phyloP scores from a whole-genome alignment of 2,888 invertebrate species.

The Cancer borealis region DNA sequence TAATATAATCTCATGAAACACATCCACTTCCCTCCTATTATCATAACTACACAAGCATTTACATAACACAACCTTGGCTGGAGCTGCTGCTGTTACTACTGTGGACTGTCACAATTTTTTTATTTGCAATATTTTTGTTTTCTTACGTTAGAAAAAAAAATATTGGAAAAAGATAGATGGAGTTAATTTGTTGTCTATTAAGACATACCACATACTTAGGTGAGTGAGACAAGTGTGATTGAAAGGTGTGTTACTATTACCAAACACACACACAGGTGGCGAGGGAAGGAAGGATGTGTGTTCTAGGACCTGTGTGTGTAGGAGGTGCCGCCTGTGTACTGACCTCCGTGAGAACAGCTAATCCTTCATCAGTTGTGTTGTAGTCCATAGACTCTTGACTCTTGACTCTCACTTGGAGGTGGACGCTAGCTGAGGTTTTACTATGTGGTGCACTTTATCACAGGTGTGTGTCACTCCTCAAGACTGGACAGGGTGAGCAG shows the following conservation, averaged over 20 bases:
- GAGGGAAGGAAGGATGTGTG: constrained; percentile 2
- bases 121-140: too few relatives aligned
- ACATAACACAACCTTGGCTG: neutral
- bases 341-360: constrained; percentile 4
- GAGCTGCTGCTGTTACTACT: neutral
- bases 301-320: constrained; percentile 5
- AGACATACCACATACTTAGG: neutral
- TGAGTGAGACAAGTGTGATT: neutral
- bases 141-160: too few relatives aligned
- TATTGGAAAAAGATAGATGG: neutral
- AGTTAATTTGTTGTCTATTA: neutral
- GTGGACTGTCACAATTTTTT: neutral
- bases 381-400: constrained; percentile 30
- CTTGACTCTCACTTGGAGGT: neutral
- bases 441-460: neutral
- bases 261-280: constrained; percentile 33
- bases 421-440: neutral
- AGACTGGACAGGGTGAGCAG: neutral
- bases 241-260: neutral
- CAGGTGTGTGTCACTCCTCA: neutral
- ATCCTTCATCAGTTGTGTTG: neutral
- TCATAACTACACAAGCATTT: neutral
- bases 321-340: constrained; percentile 6
- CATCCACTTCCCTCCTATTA: neutral
- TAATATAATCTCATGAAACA: too few relatives aligned